Base-by-base conservation (phyloP, 1,140 invertebrate species). In the Parapsyche elsis region DNA sequence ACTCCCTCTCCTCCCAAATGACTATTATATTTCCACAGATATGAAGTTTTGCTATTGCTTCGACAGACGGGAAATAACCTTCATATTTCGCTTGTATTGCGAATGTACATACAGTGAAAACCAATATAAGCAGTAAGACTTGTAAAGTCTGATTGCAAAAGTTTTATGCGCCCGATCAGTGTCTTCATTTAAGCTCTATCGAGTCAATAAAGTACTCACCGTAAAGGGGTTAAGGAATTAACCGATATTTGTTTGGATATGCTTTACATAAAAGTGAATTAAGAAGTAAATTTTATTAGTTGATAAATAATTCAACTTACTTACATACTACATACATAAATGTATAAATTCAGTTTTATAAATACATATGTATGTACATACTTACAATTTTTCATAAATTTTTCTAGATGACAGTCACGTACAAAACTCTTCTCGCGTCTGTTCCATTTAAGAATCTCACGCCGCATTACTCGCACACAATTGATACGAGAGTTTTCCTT, bases 391-490 rank as follows among this genome's bases (percentile, higher is more conserved):
- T 19, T 67, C 24, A 67, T 67, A 67, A 67, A 67, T 67, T 67
- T 61, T 67, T 23, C 64, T 19, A 30, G 21, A 67, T 14, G 24
- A 61, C 57, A 61, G 57, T 21, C 57, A 61, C 57, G 57, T 61
- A 61, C 57, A 61, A 61, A 61, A 9, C 64, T 67, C 14, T 67
- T 23, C 64, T 67, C 64, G 21, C 64, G 64, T 26, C 10, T 61
- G 24, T 71, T 71, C 67, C 23, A 44, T 46, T 49, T 73, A 19
- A 46, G 71, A 73, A 73, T 46, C 14, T 49, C 45, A 73, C n/a
- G 71, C 45, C 45, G 45, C 71, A 73, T 73, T 73, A 49, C 71
- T n/a, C 45, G 14, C 71, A 10, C 30, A 45, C 71, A 73, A 73
- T 73, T 46, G 71, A 46, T 46, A 49, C 23, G 38, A 46, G n/a